Base-by-base conservation (phyloP, 2,113 vertebrate genomes). In the Syngnathoides biaculeatus region DNA sequence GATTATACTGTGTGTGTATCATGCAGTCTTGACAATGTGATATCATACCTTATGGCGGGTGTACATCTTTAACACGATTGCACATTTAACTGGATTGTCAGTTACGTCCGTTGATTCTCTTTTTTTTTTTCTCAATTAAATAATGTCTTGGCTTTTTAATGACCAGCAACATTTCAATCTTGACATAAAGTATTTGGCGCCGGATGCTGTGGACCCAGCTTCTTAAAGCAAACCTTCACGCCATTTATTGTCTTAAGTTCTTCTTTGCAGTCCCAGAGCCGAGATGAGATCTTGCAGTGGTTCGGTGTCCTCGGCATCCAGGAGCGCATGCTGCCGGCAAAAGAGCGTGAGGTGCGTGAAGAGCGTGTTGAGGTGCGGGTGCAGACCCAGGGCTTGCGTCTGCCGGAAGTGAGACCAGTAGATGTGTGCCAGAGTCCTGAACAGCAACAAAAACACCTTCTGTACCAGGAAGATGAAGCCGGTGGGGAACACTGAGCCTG, bases 361-460 rank as follows among this genome's bases (percentile, higher is more conserved):
- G 58, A 93, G 85, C 0, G 92, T 93, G 82, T 94, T 93, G 67
- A 94, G 92, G 73, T 94, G 92, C 0, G 92, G 90, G 55, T 94
- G 91, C 71, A 94, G 77, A 24, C 92, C 90, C 69, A 93, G 67
- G 0, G 80, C 85, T 2, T 92, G 87, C 0, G 89, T 74, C 17
- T 93, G 89, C 38, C 79, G 76, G 82, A 93, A 94, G 86, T 94
- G 93, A n/a, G 83, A 88, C 72, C 87, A 91, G 84, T 93, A 94
- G 79, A 94, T 89, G 79, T 94, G 93, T 14, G 92, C 90, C 70
- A 94, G 86, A 22, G 88, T 90, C 30, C 92, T 88, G 78, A 92
- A 94, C 65, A 93, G 84, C 67, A 93, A 80, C 78, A 91, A 67
- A 77, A 93, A 92, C 64, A 93, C 90, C 80, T 92, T 93, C 88